phyloP scores from a whole-genome alignment of 2,888 invertebrate genomes.

The Erannis defoliaria region DNA sequence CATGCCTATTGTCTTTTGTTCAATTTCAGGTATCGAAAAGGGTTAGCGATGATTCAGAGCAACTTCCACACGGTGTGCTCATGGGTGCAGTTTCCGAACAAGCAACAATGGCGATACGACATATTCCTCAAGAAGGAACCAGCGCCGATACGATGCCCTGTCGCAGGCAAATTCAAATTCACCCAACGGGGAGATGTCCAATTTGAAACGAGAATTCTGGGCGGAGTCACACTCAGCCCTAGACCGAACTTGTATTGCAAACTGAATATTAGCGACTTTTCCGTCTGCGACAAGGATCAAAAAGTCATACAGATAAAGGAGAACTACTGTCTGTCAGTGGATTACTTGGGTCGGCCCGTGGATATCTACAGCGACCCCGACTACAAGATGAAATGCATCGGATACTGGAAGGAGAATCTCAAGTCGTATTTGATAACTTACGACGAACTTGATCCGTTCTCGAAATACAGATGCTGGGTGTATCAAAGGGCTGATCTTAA shows the following conservation, averaged over 20 bases:
- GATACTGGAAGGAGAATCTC: constrained; percentile 99
- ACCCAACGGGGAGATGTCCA: constrained; percentile 95
- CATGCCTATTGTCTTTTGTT: neutral
- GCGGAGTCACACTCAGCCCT: constrained; percentile 97
- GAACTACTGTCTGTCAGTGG: constrained; percentile 98
- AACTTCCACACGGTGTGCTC: constrained; percentile 97
- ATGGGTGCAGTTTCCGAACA: constrained; percentile 96
- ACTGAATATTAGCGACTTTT: constrained; percentile 97
- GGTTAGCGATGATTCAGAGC: constrained; percentile 95
- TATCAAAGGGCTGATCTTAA: constrained; percentile 98
- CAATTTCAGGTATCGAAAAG: constrained; percentile 92
- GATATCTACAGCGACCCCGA: constrained; percentile 99
- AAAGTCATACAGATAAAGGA: constrained; percentile 98
- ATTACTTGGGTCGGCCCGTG: constrained; percentile 96
- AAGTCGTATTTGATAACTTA: constrained; percentile 98
- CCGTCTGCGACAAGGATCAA: constrained; percentile 97
- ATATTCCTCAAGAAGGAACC: constrained; percentile 95
- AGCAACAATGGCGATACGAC: constrained; percentile 95
- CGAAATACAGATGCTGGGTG: constrained; percentile 98
- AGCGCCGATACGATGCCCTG: constrained; percentile 96
- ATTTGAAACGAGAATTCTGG: constrained; percentile 97
- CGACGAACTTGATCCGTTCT: constrained; percentile 98
- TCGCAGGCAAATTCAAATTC: constrained; percentile 98
- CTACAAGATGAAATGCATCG: constrained; percentile 98
- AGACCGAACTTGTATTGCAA: constrained; percentile 97